Conservation (phyloP, 1,140 invertebrate genomes). For the Chironomus tepperi region DNA sequence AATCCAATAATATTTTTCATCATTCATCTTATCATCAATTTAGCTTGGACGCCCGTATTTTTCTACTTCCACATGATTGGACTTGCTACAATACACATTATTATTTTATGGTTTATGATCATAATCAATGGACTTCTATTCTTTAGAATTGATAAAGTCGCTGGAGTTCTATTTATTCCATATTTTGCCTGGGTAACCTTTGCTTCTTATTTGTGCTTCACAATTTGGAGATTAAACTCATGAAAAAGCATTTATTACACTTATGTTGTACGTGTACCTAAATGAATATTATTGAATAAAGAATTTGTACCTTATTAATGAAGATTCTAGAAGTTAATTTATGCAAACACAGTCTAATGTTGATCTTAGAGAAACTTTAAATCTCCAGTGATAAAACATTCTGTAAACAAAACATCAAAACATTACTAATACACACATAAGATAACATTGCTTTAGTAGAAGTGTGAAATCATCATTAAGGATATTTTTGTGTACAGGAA, state of each 20-base stretch:
- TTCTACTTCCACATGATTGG: constrained; percentile 65
- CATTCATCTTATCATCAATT: constrained; percentile 69
- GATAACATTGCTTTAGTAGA: background rate
- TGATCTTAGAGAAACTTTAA: background rate
- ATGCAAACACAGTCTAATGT: no score
- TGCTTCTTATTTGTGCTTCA: constrained; percentile 56
- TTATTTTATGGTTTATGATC: constrained; percentile 26
- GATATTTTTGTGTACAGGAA: background rate
- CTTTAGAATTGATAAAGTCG: constrained; percentile 54
- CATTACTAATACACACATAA: background rate
- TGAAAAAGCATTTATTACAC: no score
- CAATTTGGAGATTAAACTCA: constrained; percentile 40
- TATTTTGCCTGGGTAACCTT: constrained; percentile 69
- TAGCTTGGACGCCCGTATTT: constrained; percentile 81
- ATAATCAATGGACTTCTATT: constrained; percentile 48
- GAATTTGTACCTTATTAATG: background rate
- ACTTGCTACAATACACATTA: constrained; percentile 47
- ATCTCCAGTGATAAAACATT: background rate
- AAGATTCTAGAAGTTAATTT: no score
- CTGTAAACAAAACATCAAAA: background rate
- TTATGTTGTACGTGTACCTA: background rate
- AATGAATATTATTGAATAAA: background rate
- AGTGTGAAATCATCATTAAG: background rate
- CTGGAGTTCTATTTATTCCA: constrained; percentile 64
- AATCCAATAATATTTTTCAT: constrained; percentile 65